Conservation (phyloP, 2,888 invertebrate genomes). For the Marasmarcha lunaedactyla region DNA sequence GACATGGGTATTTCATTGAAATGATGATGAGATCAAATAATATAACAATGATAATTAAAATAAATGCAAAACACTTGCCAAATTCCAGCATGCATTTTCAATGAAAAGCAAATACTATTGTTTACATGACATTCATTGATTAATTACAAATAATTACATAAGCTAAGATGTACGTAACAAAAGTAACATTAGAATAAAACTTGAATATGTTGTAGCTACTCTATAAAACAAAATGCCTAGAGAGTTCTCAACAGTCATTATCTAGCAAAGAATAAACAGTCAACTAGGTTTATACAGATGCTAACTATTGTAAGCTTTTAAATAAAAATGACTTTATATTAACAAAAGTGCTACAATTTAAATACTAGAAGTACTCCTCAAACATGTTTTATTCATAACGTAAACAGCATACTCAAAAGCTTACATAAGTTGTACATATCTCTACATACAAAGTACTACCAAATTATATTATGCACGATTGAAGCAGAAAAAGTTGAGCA, state of each 20-base stretch:
- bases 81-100: slow-evolving; percentile 28
- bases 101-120: slow-evolving; percentile 29
- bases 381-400: too few relatives aligned
- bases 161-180: slow-evolving; percentile 28
- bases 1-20: too few relatives aligned
- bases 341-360: too few relatives aligned
- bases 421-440: too few relatives aligned
- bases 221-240: slow-evolving; percentile 26
- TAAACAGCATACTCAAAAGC: too few relatives aligned
- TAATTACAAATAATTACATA: slow-evolving; percentile 23
- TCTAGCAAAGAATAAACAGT: slow-evolving; percentile 39
- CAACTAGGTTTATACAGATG: too few relatives aligned
- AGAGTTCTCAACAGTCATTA: slow-evolving; percentile 9
- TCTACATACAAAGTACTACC: slow-evolving; percentile 4
- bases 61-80: too few relatives aligned
- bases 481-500: slow-evolving; percentile 61
- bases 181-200: slow-evolving; percentile 22
- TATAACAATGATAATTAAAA: too few relatives aligned
- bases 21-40: too few relatives aligned
- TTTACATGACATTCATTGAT: slow-evolving; percentile 26
- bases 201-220: slow-evolving; percentile 32
- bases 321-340: too few relatives aligned
- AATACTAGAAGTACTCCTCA: too few relatives aligned
- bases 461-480: slow-evolving; percentile 19
- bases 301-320: background rate